Base-by-base conservation (phyloP, 2,797 vertebrate genomes). In the Austrolebias charrua region DNA sequence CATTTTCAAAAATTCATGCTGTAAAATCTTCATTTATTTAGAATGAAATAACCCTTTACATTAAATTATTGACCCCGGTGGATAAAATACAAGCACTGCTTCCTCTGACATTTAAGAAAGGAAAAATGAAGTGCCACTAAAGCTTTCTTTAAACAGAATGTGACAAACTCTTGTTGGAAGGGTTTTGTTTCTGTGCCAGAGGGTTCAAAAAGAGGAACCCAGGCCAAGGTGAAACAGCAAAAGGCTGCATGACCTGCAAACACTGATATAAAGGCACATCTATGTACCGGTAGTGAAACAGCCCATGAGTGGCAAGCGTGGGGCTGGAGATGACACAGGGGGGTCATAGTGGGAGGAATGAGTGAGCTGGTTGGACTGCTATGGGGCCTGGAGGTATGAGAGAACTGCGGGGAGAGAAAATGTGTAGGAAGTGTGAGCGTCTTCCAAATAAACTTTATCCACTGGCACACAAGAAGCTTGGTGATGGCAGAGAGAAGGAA, bases 241-340 rank as follows among this genome's bases (percentile, higher is more conserved):
- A 60, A 44, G 44, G 19, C 57, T 67, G 48, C 24, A 53, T 58
- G 47, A 60, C 50, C 28, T 43, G 65, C 60, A 24, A 70, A 44
- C 57, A 69, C 35, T 68, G 55, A 64, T 54, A 75, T 80, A 79
- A 55, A 71, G 61, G 29, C 62, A 18, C 44, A 69, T 48, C 55
- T 74, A 44, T 69, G 54, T n/a, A n/a, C n/a, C n/a, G n/a, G n/a
- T 42, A 4, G 19, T 64, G 67, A 68, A 81, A 86, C 79, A 81
- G 80, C 84, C 53, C 42, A 73, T 53, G 46, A 79, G 69, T 48
- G 59, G 56, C 40, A 64, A 60, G 55, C 60, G 71, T 38, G 47
- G 65, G 57, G 69, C 42, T 71, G 31, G 59, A 72, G 73, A 71
- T 71, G 75, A 69, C 67, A 60, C 54, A n/a, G 48, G 35, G 16